A percentile compares a stretch with the other conserved stretches of the same genome.
Conservation (phyloP, 2,888 invertebrate species). For the Scaptomyza flava region DNA sequence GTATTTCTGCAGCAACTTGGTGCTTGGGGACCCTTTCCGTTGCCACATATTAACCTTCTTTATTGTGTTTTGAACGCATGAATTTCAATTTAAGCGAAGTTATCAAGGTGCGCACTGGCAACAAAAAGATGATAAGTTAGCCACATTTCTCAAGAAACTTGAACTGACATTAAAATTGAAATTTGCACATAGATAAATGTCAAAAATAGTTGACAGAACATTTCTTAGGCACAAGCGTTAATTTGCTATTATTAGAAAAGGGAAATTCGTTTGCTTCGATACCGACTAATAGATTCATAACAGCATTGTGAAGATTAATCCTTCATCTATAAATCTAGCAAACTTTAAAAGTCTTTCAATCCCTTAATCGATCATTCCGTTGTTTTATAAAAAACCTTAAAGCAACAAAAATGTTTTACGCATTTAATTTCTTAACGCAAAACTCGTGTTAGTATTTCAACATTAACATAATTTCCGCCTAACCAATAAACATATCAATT, state of each 20-base stretch:
- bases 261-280: neutral
- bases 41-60: conserved; percentile 11
- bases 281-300: no score
- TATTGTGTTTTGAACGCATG: conserved; percentile 11
- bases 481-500: conserved; percentile 42
- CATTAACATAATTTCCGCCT: neutral
- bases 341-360: neutral
- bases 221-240: conserved; percentile 1
- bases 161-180: conserved; percentile 9
- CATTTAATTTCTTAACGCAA: neutral
- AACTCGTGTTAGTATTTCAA: neutral
- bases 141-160: conserved; percentile 32
- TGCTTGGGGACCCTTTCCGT: neutral
- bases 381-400: no score
- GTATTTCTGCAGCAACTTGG: conserved; percentile 12
- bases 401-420: neutral
- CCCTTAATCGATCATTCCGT: no score
- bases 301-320: no score
- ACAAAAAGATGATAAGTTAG: conserved; percentile 42
- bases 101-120: neutral
- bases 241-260: conserved; percentile 13
- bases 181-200: conserved; percentile 16
- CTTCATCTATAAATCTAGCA: neutral
- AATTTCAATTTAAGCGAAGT: conserved; percentile 35
- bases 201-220: conserved; percentile 21